Evolutionary conservation across 2,888 invertebrate species (phyloP), one percentile per base, ranked within the genome.

Genomic region (Drosophila pegasa): DNA sequence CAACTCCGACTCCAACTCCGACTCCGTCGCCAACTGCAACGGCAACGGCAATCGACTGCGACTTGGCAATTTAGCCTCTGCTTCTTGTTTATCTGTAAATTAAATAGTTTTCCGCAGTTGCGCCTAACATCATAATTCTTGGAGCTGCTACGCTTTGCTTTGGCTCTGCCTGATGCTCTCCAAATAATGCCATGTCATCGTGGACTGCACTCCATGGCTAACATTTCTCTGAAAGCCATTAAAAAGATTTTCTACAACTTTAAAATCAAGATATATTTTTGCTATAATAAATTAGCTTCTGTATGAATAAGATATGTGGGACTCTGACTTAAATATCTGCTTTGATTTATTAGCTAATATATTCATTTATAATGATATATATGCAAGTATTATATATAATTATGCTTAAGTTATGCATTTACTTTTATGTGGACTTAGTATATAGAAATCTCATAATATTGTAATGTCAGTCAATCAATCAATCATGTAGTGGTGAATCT

Each of bases 61-160:
- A 63, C 58, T 64, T 75, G 48, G 65, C 65, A 71, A 61, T 65
- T 75, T 71, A 50, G 59, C 64, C 54, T 50, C 60, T 22, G 40
- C 54, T 62, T 60, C 52, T 64, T 75, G 65, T 66, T 72, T 71
- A 77, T 75, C 75, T 80, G 78, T 66, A 80, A 88, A 88, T 88
- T 88, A 86, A 84, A 83, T 78, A 86, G 78, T 72, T 80, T 63
- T 72, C 80, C 66, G 66, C 62, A 68, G 84, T 65, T 64, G 61
- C 71, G 75, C 83, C 72, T 77, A 83, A 83, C 88, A 83, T 80
- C 88, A 83, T 88, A 86, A 83, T 86, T 87, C 65, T 64, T 66
- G 67, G 66, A 47, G 59, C 38, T 66, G 55, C 27, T 55, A 55
- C 57, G 55, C 62, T 33, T 18, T 16, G 22, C 29, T 16, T 27